Base-by-base conservation (phyloP, 2,113 vertebrate genomes). In the Pterocles orientalis region DNA sequence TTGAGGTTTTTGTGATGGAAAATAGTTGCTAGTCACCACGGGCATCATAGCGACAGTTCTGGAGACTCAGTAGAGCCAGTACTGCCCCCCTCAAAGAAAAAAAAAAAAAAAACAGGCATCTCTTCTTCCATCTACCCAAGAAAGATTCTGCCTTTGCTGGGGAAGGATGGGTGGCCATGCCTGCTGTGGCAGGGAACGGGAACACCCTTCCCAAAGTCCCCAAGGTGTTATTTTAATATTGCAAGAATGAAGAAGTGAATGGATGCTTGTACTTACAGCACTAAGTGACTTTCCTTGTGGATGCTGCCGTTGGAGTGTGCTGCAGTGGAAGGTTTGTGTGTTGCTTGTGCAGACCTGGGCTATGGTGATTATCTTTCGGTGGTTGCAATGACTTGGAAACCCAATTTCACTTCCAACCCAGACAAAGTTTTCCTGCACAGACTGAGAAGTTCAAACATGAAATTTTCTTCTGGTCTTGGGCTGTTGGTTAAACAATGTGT, bases 251-350 rank as follows among this genome's bases (percentile, higher is more conserved):
- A 51, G 54, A 39, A 25, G 41, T 8, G n/a, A 31, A 31, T 19
- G 23, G 50, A 6, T 54, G 71, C 31, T 56, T 7, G 14, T 12
- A 1, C 43, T 11, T 8, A 9, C 14, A 39, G 23, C 7, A 2
- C 20, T 29, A 1, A 26, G 12, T 66, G n/a, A 10, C 33, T 36
- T 56, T 54, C 36, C 14, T 14, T 16, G 51, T 82, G 7, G 29
- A 2, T 28, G 5, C 31, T 0, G 0, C 1, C 0, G 54, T 18
- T 11, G 51, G 25, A 34, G 15, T 1, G 13, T 12, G 39, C 39
- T 45, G 29, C 2, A 4, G n/a, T 2, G 1, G 3, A 14, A 14
- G 8, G 18, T 61, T 58, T 66, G 56, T 0, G 0, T 8, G 50
- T 6, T 25, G 9, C 28, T 62, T 1, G 0, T 3, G 5, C 18